Evolutionary conservation across 2,888 invertebrate genomes (phyloP), one percentile per base, ranked within the genome.

Genomic region (Endomychus coccineus): DNA sequence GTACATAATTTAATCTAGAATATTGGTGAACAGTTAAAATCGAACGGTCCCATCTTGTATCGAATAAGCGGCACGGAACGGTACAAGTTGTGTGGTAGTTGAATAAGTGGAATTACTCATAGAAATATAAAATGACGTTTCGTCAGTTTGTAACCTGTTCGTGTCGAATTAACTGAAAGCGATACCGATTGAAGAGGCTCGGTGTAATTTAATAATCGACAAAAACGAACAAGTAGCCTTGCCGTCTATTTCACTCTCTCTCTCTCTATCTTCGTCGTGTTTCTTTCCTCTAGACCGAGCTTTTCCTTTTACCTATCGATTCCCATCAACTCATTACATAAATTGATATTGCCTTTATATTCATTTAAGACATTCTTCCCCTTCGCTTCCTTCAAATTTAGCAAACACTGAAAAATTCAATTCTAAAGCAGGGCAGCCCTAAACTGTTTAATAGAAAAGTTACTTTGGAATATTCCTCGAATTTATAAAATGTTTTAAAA

Each of bases 321-420:
- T 40, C 34, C 41, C 39, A 42, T 39, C 44, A 39, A 34, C 44
- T 42, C 44, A 43, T 46, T 43, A 45, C 43, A 42, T 40, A 45
- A 47, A 49, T 47, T 49, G 46, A 42, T 49, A 47, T 45, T 40
- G 46, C 40, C 43, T 42, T 45, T 45, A 43, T 43, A 40, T 46
- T 43, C 34, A 46, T 44, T 43, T 27, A 25, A 10, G 31, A 16
- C 25, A 21, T 30, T 24, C 30, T 16, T 16, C 19, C 19, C 9
- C 27, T 33, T 27, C 16, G 11, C 23, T 32, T 24, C 27, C 27
- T 31, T 37, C 31, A 37, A 37, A 32, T 27, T 37, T 37, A 19
- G 31, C 23, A 14, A 27, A 32, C 21, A 15, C 15, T 15, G 19
- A 23, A 37, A 37, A 31, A 31, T 37, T 25, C n/a, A n/a, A 37